These are phyloP conservation scores for Saccopteryx leptura DNA, from an alignment of 2,113 vertebrate species.

Conservation along the genomic window DNA sequence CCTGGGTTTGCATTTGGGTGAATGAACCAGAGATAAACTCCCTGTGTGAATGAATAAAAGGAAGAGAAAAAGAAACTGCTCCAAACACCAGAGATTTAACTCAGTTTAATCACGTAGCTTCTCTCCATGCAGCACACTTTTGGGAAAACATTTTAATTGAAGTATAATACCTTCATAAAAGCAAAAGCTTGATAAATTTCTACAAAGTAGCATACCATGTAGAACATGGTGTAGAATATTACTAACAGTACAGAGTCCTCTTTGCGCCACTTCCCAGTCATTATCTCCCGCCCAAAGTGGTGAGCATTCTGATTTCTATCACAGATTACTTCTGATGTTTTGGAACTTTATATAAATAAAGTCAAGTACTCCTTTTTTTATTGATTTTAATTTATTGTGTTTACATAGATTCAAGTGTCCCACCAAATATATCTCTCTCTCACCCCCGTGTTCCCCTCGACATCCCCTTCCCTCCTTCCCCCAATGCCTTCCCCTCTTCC, in stretches of 20 bases:
- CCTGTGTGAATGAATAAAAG: background rate
- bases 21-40: background rate
- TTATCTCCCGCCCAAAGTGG: background rate
- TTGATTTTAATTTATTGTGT: no score
- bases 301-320: background rate
- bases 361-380: background rate
- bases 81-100: background rate
- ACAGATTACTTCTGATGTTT: background rate
- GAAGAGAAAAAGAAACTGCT: background rate
- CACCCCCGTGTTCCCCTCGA: no score
- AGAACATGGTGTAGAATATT: background rate
- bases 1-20: background rate
- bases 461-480: no score
- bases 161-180: background rate
- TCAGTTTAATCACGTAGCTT: background rate
- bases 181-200: background rate
- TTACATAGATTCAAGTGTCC: no score
- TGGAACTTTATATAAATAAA: background rate
- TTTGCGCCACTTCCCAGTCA: background rate
- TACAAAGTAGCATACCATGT: background rate
- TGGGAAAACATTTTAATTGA: background rate
- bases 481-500: no score
- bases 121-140: background rate
- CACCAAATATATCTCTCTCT: no score
- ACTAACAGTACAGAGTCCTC: background rate